These are phyloP conservation scores for Drosophila quinaria DNA, from an alignment of 2,888 invertebrate species.

Conservation along the genomic window DNA sequence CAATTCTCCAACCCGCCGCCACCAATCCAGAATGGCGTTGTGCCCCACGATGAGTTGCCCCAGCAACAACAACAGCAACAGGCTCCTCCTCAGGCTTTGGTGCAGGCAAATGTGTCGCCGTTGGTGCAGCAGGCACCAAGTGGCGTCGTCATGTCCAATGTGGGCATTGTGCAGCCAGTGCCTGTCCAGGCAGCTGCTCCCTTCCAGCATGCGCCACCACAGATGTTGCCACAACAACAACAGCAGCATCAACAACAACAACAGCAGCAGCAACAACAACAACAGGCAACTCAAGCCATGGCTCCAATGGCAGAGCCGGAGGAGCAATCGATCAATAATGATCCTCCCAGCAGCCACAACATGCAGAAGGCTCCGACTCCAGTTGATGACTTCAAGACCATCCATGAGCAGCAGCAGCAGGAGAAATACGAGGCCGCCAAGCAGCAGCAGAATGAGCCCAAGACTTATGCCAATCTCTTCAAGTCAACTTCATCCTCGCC, in stretches of 20 bases:
- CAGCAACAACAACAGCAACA: constrained; percentile 72
- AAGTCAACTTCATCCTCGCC: constrained; percentile 87
- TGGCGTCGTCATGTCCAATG: constrained; percentile 57
- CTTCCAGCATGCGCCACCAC: constrained; percentile 76
- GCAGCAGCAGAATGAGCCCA: constrained; percentile 89
- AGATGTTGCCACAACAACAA: constrained; percentile 52
- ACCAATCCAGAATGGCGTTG: constrained; percentile 84
- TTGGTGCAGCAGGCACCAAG: constrained; percentile 81
- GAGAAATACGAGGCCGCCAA: constrained; percentile 85
- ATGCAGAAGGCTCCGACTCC: constrained; percentile 67
- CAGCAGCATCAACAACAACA: constrained; percentile 59
- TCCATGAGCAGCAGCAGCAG: constrained; percentile 83
- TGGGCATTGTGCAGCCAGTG: constrained; percentile 62
- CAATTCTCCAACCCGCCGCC: constrained; percentile 79
- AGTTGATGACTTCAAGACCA: constrained; percentile 71
- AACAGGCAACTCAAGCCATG: constrained; percentile 44
- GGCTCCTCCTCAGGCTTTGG: constrained; percentile 84
- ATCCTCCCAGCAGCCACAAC: constrained; percentile 49
- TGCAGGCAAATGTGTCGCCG: constrained; percentile 84
- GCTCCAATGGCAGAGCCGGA: constrained; percentile 54
- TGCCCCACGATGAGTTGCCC: constrained; percentile 84
- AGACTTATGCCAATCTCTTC: constrained; percentile 95
- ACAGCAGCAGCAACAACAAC: constrained; percentile 51
- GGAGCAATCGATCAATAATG: constrained; percentile 42
- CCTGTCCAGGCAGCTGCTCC: constrained; percentile 64